These are phyloP conservation scores for Callinectes sapidus DNA, from an alignment of 2,888 invertebrate genomes.

Conservation along the genomic window DNA sequence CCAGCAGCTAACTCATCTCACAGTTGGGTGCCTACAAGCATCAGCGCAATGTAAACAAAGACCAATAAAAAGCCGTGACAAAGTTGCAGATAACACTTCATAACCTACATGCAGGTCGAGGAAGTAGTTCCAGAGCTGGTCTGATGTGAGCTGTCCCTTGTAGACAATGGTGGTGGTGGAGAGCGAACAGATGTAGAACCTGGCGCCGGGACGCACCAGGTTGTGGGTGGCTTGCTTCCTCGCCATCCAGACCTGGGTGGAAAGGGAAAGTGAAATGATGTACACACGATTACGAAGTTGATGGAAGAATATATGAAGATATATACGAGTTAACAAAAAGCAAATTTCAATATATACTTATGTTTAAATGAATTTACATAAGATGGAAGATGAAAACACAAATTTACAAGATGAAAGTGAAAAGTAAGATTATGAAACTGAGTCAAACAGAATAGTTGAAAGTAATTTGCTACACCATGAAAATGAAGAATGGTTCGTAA, in stretches of 20 bases:
- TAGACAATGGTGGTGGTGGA: constrained; percentile 94
- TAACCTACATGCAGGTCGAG: constrained; percentile 79
- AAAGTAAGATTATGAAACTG: no score
- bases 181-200: constrained; percentile 97
- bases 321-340: not conserved
- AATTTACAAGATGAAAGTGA: no score
- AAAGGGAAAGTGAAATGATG: not conserved
- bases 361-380: no score
- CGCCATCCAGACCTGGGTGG: constrained; percentile 88
- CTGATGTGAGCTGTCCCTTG: constrained; percentile 97
- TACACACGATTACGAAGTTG: not conserved
- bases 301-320: constrained; percentile 2
- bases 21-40: not conserved
- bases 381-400: no score
- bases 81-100: constrained; percentile 28
- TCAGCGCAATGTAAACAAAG: not conserved
- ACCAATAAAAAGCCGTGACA: not conserved
- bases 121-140: constrained; percentile 91
- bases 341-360: not conserved
- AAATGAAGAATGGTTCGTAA: not conserved
- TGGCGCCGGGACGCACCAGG: constrained; percentile 87
- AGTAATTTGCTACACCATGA: not conserved
- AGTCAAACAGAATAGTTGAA: not conserved
- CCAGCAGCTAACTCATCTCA: not conserved
- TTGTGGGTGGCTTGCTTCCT: constrained; percentile 94